phyloP scores from a whole-genome alignment of 2,113 vertebrate species.

The Melanotaenia duboulayi region DNA sequence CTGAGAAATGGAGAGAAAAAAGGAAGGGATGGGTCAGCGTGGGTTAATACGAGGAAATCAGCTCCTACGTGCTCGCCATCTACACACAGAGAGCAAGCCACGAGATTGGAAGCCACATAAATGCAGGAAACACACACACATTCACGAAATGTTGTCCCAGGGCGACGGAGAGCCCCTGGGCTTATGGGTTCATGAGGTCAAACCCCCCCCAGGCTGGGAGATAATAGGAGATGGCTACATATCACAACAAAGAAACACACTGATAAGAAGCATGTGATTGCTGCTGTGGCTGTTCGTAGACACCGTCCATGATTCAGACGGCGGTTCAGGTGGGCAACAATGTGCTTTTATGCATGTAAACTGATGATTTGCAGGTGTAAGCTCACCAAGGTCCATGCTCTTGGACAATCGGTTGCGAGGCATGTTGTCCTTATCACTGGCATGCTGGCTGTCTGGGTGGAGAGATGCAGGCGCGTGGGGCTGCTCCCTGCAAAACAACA shows the following conservation, averaged over 20 bases:
- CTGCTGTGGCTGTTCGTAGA: slow-evolving; percentile 30
- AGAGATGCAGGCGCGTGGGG: slow-evolving; percentile 32
- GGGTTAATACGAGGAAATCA: slow-evolving; percentile 71
- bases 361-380: neutral
- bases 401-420: slow-evolving; percentile 89
- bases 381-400: slow-evolving; percentile 96
- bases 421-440: slow-evolving; percentile 59
- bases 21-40: slow-evolving; percentile 32
- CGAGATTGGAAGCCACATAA: slow-evolving; percentile 56
- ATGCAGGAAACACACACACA: slow-evolving; percentile 16
- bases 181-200: slow-evolving; percentile 68
- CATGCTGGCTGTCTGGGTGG: slow-evolving; percentile 52
- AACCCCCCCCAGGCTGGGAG: slow-evolving; percentile 46
- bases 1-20: slow-evolving; percentile 1
- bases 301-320: slow-evolving; percentile 11
- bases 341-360: neutral
- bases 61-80: slow-evolving; percentile 17
- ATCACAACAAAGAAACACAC: slow-evolving; percentile 68
- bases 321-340: slow-evolving; percentile 13
- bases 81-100: slow-evolving; percentile 13
- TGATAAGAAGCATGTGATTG: slow-evolving; percentile 62
- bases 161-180: slow-evolving; percentile 58
- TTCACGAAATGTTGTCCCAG: slow-evolving; percentile 37
- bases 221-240: slow-evolving; percentile 52
- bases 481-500: slow-evolving; percentile 32